Conservation (phyloP, 2,888 invertebrate species). For the Drosophila multiciliata region DNA sequence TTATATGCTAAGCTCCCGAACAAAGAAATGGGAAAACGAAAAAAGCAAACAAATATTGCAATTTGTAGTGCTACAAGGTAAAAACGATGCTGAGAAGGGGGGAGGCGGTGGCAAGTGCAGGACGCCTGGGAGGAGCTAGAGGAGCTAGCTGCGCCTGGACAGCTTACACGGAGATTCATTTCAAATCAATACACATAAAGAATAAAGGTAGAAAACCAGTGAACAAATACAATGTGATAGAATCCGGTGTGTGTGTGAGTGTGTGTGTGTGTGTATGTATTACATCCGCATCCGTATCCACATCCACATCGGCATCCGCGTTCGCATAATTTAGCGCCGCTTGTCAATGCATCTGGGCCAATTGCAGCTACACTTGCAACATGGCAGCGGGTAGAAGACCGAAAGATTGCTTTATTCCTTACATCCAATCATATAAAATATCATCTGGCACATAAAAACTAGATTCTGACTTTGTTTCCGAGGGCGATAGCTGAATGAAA, state of each 20-base stretch:
- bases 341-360: constrained; percentile 60
- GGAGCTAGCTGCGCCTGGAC: constrained; percentile 33
- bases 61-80: constrained; percentile 53
- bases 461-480: constrained; percentile 1
- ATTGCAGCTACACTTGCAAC: constrained; percentile 38
- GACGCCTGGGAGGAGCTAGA: constrained; percentile 11
- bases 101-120: not conserved
- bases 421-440: constrained; percentile 56
- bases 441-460: constrained; percentile 24
- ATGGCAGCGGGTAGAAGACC: constrained; percentile 9
- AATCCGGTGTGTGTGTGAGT: not conserved
- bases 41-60: constrained; percentile 53
- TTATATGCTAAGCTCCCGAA: constrained; percentile 65
- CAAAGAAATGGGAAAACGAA: constrained; percentile 35
- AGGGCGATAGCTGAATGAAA: not conserved
- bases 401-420: constrained; percentile 44
- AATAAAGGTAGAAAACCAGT: constrained; percentile 59
- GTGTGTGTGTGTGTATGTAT: not conserved
- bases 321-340: constrained; percentile 47
- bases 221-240: constrained; percentile 43
- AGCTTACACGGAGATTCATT: constrained; percentile 75
- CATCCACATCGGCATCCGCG: not conserved
- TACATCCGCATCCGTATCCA: not conserved
- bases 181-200: constrained; percentile 79
- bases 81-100: constrained; percentile 8